These are phyloP conservation scores for Phalacrocorax aristotelis DNA, from an alignment of 2,113 vertebrate genomes.

Conservation along the genomic window DNA sequence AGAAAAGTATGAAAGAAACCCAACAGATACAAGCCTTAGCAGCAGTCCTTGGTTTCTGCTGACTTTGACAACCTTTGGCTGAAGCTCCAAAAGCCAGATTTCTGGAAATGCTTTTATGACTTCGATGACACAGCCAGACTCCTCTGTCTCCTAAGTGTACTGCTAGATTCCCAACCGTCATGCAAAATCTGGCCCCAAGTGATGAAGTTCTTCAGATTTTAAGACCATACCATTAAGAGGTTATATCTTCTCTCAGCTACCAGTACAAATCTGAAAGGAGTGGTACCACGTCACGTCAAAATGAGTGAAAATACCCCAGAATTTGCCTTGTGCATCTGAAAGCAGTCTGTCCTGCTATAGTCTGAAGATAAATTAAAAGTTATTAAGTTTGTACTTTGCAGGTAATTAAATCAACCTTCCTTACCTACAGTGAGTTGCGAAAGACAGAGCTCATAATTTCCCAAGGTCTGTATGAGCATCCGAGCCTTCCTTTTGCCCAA, in stretches of 20 bases:
- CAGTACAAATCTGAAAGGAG: background rate
- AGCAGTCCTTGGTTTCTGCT: background rate
- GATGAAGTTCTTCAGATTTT: background rate
- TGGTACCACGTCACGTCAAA: background rate
- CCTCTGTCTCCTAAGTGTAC: background rate
- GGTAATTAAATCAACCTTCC: background rate
- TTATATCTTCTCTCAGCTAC: background rate
- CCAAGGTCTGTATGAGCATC: background rate
- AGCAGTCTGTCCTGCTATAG: background rate
- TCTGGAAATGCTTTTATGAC: background rate
- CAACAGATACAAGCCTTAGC: background rate
- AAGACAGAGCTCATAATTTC: conserved; percentile 25
- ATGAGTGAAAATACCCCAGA: background rate
- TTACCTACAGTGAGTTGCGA: background rate
- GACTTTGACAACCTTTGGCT: background rate
- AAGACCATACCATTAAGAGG: background rate
- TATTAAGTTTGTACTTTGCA: background rate
- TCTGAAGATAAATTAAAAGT: background rate
- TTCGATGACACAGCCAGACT: background rate
- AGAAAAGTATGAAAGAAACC: background rate
- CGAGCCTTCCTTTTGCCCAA: conserved; percentile 27
- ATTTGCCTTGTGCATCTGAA: background rate
- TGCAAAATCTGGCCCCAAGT: background rate
- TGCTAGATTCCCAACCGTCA: background rate
- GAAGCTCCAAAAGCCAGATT: background rate